Percentiles rank a stretch among this genome's conserved stretches.
Evolutionary conservation across 2,113 vertebrate species (phyloP).

Genomic region (Semnornis frantzii): DNA sequence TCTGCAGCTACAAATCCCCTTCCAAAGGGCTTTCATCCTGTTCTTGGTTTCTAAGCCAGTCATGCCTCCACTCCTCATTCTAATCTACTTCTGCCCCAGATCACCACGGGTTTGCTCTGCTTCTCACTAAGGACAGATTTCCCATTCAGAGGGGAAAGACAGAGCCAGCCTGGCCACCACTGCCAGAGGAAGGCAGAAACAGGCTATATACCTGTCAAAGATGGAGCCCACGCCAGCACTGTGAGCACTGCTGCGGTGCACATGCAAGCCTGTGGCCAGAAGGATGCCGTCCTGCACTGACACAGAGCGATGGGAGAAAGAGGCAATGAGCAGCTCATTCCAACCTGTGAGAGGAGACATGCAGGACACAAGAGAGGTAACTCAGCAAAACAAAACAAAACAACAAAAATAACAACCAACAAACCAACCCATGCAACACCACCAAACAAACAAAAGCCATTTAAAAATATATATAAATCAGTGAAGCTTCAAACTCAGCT

Average conservation of each 20-base stretch:
- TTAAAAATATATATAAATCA: not conserved
- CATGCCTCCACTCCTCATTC: not conserved
- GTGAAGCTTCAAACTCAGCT: not conserved
- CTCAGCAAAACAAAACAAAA: not conserved
- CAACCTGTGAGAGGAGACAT: slow-evolving; percentile 78
- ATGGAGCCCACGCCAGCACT: slow-evolving; percentile 96
- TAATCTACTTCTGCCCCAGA: not conserved
- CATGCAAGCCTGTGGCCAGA: slow-evolving; percentile 91
- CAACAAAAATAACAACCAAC: too few relatives aligned
- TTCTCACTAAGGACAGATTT: not conserved
- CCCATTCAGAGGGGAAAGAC: not conserved
- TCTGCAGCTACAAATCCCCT: not conserved
- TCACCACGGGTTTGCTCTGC: not conserved
- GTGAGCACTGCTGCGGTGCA: slow-evolving; percentile 94
- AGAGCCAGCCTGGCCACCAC: not conserved
- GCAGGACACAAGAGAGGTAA: not conserved
- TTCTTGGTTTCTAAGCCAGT: not conserved
- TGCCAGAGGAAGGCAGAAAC: not conserved
- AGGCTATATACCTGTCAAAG: slow-evolving; percentile 86
- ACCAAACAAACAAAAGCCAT: too few relatives aligned
- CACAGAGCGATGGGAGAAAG: slow-evolving; percentile 94
- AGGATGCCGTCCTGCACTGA: slow-evolving; percentile 95
- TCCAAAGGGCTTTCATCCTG: not conserved
- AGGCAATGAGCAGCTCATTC: slow-evolving; percentile 96
- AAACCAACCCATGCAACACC: too few relatives aligned